Conservation (phyloP, 1,140 invertebrate species). For the Neuroterus valhalla region DNA sequence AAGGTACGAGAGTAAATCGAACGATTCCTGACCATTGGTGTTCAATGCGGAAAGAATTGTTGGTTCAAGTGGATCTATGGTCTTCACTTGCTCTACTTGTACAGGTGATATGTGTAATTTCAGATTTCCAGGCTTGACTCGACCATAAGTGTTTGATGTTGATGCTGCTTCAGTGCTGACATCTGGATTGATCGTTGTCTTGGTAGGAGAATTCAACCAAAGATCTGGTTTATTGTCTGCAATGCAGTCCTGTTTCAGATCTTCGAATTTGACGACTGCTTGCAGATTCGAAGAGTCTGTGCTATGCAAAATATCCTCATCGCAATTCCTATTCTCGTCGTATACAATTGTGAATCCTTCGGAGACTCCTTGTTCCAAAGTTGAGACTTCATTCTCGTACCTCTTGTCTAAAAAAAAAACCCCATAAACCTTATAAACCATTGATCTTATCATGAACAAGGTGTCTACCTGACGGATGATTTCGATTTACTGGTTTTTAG, state of each 20-base stretch:
- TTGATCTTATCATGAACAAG: conserved; percentile 33
- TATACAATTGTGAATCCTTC: conserved; percentile 40
- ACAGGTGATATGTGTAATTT: conserved; percentile 15
- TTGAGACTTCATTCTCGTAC: conserved; percentile 59
- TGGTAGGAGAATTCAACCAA: background rate
- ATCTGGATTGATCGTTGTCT: conserved; percentile 35
- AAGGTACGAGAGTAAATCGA: conserved; percentile 71
- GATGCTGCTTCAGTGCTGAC: conserved; percentile 25
- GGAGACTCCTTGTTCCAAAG: conserved; percentile 47
- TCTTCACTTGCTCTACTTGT: conserved; percentile 28
- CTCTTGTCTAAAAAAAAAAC: conserved; percentile 54
- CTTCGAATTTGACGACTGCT: conserved; percentile 1
- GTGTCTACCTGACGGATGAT: no score
- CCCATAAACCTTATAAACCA: conserved; percentile 30
- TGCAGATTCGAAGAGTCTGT: background rate
- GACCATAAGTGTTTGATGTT: background rate
- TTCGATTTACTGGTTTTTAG: no score
- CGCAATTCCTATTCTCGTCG: conserved; percentile 39
- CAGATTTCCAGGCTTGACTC: background rate
- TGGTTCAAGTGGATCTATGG: conserved; percentile 26
- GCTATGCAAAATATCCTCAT: background rate
- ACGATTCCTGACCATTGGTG: conserved; percentile 56
- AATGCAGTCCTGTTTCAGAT: background rate
- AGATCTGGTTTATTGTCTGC: background rate
- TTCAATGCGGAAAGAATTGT: conserved; percentile 59